Evolutionary conservation across 1,140 invertebrate genomes (phyloP), one percentile per base, ranked within the genome.

Genomic region (Trachelipus rathkii): DNA sequence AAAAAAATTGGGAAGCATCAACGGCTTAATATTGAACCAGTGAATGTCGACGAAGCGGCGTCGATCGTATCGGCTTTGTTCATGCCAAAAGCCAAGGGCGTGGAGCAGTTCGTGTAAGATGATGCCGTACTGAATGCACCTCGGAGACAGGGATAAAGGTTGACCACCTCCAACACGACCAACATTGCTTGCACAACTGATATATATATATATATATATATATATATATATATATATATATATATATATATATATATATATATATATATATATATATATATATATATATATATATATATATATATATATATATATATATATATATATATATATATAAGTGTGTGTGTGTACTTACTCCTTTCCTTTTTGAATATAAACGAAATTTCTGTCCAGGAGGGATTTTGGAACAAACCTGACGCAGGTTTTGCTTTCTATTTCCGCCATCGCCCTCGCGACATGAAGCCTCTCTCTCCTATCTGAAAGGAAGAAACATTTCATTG

Each of bases 51-150:
- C 76, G 76, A 75, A 76, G 24, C 72, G 44, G 53, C 83, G 78
- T 46, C 82, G 70, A 70, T 83, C 82, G n/a, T 75, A 60, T 19
- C 82, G 77, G 11, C 68, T 71, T 43, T 83, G 82, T 75, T 83
- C 82, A 72, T 83, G 82, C 43, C 69, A 76, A 73, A 83, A 83
- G 10, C 77, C 85, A 60, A 85, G 78, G 0, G 84, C 82, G 74
- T 86, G 86, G 11, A 85, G 84, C 10, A 86, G 82, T 78, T 86
- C 86, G 74, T 86, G 86, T 8, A 79, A 60, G 10, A 82, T 81
- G 21, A 78, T 81, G 78, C 90, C 90, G 0, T 86, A 85, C 21
- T 83, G 82, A 0, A 93, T 85, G 82, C 93, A 95, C 3, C 91
- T 91, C 0, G 91, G 91, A 0, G 86, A 87, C 2, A 87, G 79